phyloP scores from a whole-genome alignment of 2,797 vertebrate genomes.

The Mus spretus region DNA sequence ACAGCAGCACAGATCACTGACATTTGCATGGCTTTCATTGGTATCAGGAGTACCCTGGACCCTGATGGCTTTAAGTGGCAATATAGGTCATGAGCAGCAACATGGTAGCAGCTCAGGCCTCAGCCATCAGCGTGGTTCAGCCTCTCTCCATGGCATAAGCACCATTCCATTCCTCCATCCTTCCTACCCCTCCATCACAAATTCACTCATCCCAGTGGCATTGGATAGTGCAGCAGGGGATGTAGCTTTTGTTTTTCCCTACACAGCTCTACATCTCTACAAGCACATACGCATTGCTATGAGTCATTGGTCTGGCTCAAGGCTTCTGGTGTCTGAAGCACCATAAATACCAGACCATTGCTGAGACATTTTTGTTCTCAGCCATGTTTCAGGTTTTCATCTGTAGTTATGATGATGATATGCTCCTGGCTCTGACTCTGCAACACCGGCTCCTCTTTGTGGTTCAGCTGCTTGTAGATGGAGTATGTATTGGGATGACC shows the following conservation, averaged over 20 bases:
- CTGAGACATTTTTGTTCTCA: background rate
- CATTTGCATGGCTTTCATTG: background rate
- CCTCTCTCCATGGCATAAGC: background rate
- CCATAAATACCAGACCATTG: background rate
- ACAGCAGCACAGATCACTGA: background rate
- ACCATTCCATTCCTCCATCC: background rate
- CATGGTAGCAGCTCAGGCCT: background rate
- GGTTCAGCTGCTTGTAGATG: background rate
- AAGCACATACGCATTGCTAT: background rate
- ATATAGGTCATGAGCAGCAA: background rate
- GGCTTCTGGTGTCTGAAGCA: background rate
- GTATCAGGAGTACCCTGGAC: background rate
- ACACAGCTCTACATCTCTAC: background rate
- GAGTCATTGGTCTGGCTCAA: background rate
- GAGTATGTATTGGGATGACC: background rate
- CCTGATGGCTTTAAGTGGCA: background rate
- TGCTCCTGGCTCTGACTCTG: background rate
- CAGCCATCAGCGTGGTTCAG: background rate
- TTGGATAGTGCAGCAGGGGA: background rate
- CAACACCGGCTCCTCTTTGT: background rate
- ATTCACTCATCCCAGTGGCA: background rate
- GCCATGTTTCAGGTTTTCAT: background rate
- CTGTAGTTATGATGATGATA: background rate
- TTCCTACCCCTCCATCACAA: background rate
- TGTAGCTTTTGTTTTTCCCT: background rate